Base-by-base conservation (phyloP, 2,888 invertebrate genomes). In the Cheilosia scutellata region DNA sequence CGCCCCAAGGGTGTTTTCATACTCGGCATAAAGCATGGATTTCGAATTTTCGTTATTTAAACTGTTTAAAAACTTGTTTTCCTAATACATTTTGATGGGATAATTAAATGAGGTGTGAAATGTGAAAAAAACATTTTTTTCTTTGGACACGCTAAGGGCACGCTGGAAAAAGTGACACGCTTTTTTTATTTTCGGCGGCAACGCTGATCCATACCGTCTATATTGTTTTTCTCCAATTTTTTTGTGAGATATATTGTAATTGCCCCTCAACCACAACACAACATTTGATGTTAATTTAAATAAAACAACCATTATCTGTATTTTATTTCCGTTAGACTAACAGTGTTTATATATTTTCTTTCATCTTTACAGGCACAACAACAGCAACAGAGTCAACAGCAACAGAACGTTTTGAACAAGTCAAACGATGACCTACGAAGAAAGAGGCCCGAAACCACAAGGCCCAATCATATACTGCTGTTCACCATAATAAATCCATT, bases 401-500 rank as follows among this genome's bases (percentile, higher is more conserved):
- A 91, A 68, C 88, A 88, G 88, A 89, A 90, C 89, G 89, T 91
- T 89, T 90, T 91, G 88, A 91, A 91, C 89, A 91, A 92, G 88
- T 90, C 91, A 88, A 92, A 91, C 88, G 95, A 94, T 93, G 96
- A 96, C 93, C 95, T 95, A 89, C 94, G 95, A 90, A 94, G 96
- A 91, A 96, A 96, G 93, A 94, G 96, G 92, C 95, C 95, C 91
- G 96, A 96, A 91, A 96, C 97, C 88, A 96, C 97, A 90, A 95
- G 97, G 91, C 97, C 97, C 90, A 99, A 99, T 94, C 98, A 98
- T 94, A 97, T 99, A 90, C 94, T 99, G 90, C 95, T 99, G 89
- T 98, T 99, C 94, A 99, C 99, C 91, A 96, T 99, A 93, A 96
- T 98, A 93, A 99, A 99, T 93, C 98, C 99, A 87, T 97, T 98